These are phyloP conservation scores for Regulus satrapa DNA, from an alignment of 2,113 vertebrate species.

Conservation along the genomic window DNA sequence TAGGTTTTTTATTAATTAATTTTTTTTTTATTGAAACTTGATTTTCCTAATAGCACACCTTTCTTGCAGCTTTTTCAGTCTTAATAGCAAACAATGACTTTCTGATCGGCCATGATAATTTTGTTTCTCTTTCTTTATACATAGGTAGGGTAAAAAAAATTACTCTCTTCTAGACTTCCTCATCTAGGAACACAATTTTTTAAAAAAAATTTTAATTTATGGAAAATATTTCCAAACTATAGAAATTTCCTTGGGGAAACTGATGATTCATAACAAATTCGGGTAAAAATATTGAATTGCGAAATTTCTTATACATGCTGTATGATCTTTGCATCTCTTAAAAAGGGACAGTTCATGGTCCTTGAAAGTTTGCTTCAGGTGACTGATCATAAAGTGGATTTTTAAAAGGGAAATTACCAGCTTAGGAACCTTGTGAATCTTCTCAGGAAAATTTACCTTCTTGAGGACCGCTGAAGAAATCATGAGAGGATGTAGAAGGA, in stretches of 20 bases:
- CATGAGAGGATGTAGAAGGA: not conserved
- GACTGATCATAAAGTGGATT: not conserved
- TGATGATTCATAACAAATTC: not conserved
- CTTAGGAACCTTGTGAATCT: not conserved
- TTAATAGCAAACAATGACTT: not conserved
- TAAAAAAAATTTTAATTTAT: not conserved
- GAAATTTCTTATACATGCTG: not conserved
- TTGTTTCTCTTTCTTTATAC: not conserved
- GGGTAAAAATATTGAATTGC: not conserved
- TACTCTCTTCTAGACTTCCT: not conserved
- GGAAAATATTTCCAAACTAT: not conserved
- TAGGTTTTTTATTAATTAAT: not conserved
- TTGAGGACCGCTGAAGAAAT: not conserved
- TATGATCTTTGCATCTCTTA: not conserved
- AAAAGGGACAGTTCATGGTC: not conserved
- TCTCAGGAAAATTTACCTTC: not conserved
- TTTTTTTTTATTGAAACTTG: not conserved
- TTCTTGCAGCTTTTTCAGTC: not conserved
- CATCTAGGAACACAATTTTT: not conserved
- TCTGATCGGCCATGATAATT: not conserved
- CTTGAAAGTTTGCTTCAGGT: not conserved
- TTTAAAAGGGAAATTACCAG: not conserved
- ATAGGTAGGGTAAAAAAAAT: accelerated
- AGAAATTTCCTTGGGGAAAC: not conserved
- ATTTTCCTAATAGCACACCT: not conserved